These are phyloP conservation scores for Drosophila trapezifrons DNA, from an alignment of 1,140 invertebrate species.

Conservation along the genomic window DNA sequence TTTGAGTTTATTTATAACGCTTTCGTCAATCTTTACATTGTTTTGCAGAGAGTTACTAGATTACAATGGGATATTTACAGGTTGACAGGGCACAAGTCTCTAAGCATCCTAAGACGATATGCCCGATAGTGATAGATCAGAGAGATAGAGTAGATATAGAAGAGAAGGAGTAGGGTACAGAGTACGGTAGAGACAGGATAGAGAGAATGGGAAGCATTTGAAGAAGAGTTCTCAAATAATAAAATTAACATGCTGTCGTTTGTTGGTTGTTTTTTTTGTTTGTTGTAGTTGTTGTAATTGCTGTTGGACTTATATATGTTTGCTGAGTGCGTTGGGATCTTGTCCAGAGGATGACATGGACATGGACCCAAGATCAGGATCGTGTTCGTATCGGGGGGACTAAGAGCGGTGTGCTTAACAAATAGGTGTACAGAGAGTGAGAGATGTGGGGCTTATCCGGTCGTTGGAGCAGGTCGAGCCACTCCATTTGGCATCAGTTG, in stretches of 20 bases:
- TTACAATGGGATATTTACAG: slow-evolving; percentile 68
- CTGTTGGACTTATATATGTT: slow-evolving; percentile 75
- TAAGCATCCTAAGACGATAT: not conserved
- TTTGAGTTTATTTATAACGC: slow-evolving; percentile 74
- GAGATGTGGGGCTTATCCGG: slow-evolving; percentile 59
- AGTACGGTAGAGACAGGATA: slow-evolving; percentile 9
- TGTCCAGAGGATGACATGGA: slow-evolving; percentile 29
- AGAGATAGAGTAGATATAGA: slow-evolving; percentile 41
- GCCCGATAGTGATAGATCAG: slow-evolving; percentile 30
- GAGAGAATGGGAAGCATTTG: slow-evolving; percentile 27
- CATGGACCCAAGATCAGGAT: slow-evolving; percentile 52
- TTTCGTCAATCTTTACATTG: slow-evolving; percentile 82
- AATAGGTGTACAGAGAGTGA: slow-evolving; percentile 57
- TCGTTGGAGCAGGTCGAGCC: slow-evolving; percentile 48
- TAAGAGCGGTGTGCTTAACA: slow-evolving; percentile 79
- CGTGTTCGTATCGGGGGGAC: slow-evolving; percentile 67
- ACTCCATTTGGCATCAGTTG: slow-evolving; percentile 64
- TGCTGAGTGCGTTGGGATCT: slow-evolving; percentile 61
- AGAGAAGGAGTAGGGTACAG: slow-evolving; percentile 1
- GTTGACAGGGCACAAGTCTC: slow-evolving; percentile 5
- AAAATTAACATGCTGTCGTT: slow-evolving; percentile 78
- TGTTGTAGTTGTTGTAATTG: slow-evolving; percentile 76
- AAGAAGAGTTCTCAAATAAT: slow-evolving; percentile 70
- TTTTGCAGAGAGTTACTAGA: slow-evolving; percentile 69
- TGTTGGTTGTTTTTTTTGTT: slow-evolving; percentile 61